phyloP scores from a whole-genome alignment of 2,888 invertebrate species.

The Melanophora roralis region DNA sequence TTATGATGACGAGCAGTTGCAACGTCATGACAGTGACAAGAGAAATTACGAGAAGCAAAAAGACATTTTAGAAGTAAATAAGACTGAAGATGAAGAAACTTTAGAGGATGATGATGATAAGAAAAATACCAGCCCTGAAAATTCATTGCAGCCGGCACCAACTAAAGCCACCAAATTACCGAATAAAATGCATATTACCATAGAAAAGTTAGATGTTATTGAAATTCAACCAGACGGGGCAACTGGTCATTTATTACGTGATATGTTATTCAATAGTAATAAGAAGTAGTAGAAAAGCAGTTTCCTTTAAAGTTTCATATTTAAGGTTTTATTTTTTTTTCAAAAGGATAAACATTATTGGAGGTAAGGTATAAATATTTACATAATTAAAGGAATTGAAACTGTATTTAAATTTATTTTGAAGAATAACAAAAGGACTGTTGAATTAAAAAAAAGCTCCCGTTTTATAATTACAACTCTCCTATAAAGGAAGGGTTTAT shows the following conservation, averaged over 20 bases:
- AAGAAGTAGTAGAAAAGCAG: constrained; percentile 37
- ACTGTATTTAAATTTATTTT: too few relatives aligned
- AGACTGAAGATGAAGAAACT: constrained; percentile 63
- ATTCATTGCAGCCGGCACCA: constrained; percentile 35
- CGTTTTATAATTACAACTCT: too few relatives aligned
- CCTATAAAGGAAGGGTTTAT: too few relatives aligned
- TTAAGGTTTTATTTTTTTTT: too few relatives aligned
- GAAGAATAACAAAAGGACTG: too few relatives aligned
- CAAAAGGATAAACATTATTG: too few relatives aligned
- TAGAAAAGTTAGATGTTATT: constrained; percentile 77
- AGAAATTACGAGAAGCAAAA: constrained; percentile 34
- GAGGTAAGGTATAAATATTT: too few relatives aligned
- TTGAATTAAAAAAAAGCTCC: too few relatives aligned
- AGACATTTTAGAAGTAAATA: constrained; percentile 38
- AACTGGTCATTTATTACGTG: constrained; percentile 74
- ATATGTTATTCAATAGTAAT: constrained; percentile 60
- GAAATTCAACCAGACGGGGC: constrained; percentile 77
- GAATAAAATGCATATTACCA: constrained; percentile 66
- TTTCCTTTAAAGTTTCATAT: not conserved
- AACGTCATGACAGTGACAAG: constrained; percentile 26
- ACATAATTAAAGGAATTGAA: too few relatives aligned
- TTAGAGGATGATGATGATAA: constrained; percentile 8
- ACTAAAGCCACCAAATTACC: not conserved
- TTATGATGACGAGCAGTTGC: constrained; percentile 50
- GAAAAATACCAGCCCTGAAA: constrained; percentile 9